These are phyloP conservation scores for Cheilosia pagana DNA, from an alignment of 2,888 invertebrate species.

Conservation along the genomic window DNA sequence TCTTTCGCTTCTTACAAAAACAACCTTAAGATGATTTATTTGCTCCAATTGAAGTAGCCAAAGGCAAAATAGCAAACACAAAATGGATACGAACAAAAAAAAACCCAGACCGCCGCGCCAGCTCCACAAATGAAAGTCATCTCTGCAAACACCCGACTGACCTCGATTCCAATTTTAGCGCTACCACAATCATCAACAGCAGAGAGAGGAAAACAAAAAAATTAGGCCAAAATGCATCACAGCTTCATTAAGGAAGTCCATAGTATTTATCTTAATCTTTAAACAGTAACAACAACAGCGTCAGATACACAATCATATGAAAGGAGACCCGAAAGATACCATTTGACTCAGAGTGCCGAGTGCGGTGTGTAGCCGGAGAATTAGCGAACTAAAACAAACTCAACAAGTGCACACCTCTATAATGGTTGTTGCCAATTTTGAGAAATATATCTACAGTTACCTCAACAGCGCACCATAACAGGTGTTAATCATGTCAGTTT, in stretches of 20 bases:
- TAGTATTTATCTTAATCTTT: conserved; percentile 43
- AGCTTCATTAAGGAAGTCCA: conserved; percentile 60
- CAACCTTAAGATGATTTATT: conserved; percentile 57
- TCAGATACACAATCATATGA: conserved; percentile 13
- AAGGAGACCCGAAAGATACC: conserved; percentile 30
- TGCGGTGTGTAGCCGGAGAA: background rate
- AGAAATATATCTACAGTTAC: conserved; percentile 21
- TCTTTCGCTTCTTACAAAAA: background rate
- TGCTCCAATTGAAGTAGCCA: conserved; percentile 53
- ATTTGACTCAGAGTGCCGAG: background rate
- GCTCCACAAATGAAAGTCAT: conserved; percentile 67
- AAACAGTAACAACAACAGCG: conserved; percentile 9
- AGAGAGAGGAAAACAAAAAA: conserved; percentile 11
- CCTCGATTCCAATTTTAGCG: conserved; percentile 66
- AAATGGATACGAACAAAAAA: conserved; percentile 21
- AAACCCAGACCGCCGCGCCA: conserved; percentile 37
- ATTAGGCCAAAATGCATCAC: conserved; percentile 68
- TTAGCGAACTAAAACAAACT: background rate
- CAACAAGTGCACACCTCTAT: conserved; percentile 35
- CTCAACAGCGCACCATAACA: conserved; percentile 47
- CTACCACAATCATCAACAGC: conserved; percentile 35
- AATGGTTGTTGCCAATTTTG: conserved; percentile 38
- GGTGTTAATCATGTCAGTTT: conserved; percentile 69
- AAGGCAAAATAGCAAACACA: conserved; percentile 44
- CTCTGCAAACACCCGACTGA: conserved; percentile 61